Evolutionary conservation across 2,113 vertebrate species (phyloP).

Genomic region (Cavia aperea): DNA sequence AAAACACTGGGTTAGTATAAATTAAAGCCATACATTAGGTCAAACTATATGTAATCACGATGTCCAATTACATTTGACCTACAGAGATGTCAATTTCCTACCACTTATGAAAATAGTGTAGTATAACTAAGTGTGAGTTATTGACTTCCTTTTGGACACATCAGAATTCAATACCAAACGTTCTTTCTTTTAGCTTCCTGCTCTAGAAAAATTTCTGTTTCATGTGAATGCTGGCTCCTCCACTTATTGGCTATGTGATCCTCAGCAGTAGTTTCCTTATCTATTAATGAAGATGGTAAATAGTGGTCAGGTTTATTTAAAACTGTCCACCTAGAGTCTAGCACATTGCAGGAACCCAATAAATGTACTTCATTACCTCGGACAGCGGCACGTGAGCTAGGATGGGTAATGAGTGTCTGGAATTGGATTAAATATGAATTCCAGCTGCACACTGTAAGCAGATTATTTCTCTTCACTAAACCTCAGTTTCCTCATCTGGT

Average conservation of each 20-base stretch:
- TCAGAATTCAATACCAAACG: not conserved
- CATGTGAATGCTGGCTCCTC: not conserved
- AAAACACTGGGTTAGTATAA: conserved; percentile 1
- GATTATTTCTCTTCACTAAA: not conserved
- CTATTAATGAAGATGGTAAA: not conserved
- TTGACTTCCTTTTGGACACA: not conserved
- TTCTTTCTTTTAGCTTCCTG: not conserved
- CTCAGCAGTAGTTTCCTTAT: not conserved
- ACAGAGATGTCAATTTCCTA: conserved; percentile 2
- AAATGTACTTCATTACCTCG: not conserved
- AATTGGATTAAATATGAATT: not conserved
- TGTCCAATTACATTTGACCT: not conserved
- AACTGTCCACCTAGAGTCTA: not conserved
- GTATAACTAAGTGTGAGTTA: not conserved
- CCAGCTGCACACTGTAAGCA: not conserved
- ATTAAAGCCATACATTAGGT: not conserved
- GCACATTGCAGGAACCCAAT: not conserved
- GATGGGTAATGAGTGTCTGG: not conserved
- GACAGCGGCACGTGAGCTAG: not conserved
- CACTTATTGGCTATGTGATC: not conserved
- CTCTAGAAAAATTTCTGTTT: not conserved
- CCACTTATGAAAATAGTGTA: conserved; percentile 6
- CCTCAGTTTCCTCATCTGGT: not conserved
- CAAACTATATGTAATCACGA: not conserved
- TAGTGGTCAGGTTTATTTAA: not conserved